Evolutionary conservation across 2,797 vertebrate genomes (phyloP), one percentile per base, ranked within the genome.

Genomic region (Ctenopoma kingsleyae): DNA sequence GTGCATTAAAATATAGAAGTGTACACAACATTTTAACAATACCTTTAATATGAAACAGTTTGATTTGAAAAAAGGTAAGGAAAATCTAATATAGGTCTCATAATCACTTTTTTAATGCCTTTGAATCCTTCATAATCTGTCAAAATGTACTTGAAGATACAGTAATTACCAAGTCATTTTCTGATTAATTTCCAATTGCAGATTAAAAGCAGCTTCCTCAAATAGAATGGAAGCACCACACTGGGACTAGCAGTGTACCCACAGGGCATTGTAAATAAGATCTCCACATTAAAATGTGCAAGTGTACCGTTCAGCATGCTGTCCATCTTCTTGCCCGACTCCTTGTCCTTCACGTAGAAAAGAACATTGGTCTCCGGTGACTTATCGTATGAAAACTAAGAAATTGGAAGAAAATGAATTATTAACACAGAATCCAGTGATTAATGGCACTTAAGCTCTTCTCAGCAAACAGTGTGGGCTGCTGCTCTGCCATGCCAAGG

Each of bases 301-400:
- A 32, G 76, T 85, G 74, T 91, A 99, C 98, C 97, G 46, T 95
- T 96, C 27, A 99, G 88, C n/a, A 92, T 96, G 94, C 98, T 99
- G 95, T 99, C 98, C 69, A 99, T 96, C 85, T 96, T 96, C 87
- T 95, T 94, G 47, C 91, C 87, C 0, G 89, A 93, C 61, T 88
- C 71, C 19, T 94, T 94, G 77, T 94, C 93, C 93, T 94, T 97
- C 81, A 98, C 84, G 16, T 95, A 96, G 88, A 99, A 95, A 67
- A 95, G 93, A 83, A 99, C 87, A 71, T 83, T 95, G 80, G 96
- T 88, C n/a, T 96, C 96, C 53, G 96, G 96, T 55, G 95, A 95
- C 91, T 94, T 92, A 60, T 95, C 91, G 3, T 94, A 95, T 71
- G 93, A 94, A 86, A 98, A 96, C 98, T 99, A 82, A 66, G 43